A percentile compares a stretch with the other conserved stretches of the same genome.
These are phyloP conservation scores for Pygmarrhopalites habei DNA, from an alignment of 1,140 invertebrate species.

Conservation along the genomic window DNA sequence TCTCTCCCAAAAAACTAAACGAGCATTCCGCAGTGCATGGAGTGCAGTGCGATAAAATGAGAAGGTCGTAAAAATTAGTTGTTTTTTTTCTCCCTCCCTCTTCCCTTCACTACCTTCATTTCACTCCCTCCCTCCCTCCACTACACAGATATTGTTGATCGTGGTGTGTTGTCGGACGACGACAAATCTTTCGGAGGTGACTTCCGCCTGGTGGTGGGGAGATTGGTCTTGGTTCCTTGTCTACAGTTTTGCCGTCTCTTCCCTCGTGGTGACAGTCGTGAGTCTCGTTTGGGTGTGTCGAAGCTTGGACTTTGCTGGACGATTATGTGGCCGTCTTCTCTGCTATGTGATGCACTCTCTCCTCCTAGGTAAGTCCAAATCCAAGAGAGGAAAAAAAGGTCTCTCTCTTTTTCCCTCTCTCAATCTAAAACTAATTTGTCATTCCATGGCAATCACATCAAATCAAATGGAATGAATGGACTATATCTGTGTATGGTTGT, in stretches of 20 bases:
- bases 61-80: slow-evolving; percentile 5
- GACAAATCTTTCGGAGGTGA: slow-evolving; percentile 10
- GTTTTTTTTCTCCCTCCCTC: neutral
- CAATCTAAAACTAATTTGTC: too few relatives aligned
- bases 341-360: slow-evolving; percentile 39
- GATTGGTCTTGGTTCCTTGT: slow-evolving; percentile 27
- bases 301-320: slow-evolving; percentile 37
- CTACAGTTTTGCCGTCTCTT: slow-evolving; percentile 21
- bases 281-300: slow-evolving; percentile 39
- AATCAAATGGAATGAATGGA: too few relatives aligned
- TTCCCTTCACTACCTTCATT: too few relatives aligned
- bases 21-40: neutral
- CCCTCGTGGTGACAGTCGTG: slow-evolving; percentile 33
- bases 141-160: slow-evolving; percentile 27
- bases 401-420: too few relatives aligned
- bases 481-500: too few relatives aligned
- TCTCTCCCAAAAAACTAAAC: neutral
- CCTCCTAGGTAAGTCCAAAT: slow-evolving; percentile 30
- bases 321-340: slow-evolving; percentile 35
- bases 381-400: too few relatives aligned
- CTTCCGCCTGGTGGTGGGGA: slow-evolving; percentile 16
- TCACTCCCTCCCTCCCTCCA: too few relatives aligned
- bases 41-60: slow-evolving; percentile 5
- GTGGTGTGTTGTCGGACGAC: slow-evolving; percentile 29
- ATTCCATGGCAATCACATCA: too few relatives aligned